A percentile compares a stretch with the other conserved stretches of the same genome.
phyloP scores from a whole-genome alignment of 1,140 invertebrate genomes.

The Sesamia nonagrioides region DNA sequence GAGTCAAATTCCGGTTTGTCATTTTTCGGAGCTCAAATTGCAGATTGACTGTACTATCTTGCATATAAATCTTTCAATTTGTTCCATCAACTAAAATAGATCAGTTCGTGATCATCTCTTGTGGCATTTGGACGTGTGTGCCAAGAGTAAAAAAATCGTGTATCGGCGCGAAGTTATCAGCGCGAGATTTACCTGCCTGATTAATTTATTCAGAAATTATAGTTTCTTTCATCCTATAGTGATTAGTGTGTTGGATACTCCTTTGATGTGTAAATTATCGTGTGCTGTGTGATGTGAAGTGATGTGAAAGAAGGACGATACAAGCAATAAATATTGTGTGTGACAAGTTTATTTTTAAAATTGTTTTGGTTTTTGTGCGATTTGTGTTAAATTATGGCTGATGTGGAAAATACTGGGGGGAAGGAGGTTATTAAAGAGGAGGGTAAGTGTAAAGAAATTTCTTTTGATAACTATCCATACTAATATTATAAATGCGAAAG shows the following conservation, averaged over 20 bases:
- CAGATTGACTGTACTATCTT: no score
- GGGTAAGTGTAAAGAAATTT: no score
- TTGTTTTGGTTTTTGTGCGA: constrained; percentile 41
- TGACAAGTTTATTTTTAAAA: constrained; percentile 52
- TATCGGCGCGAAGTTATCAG: constrained; percentile 64
- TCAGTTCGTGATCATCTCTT: constrained; percentile 72
- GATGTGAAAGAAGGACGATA: constrained; percentile 69
- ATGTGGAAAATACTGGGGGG: constrained; percentile 42
- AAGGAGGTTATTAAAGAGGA: constrained; percentile 21
- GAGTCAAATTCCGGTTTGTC: no score
- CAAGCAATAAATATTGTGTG: constrained; percentile 59
- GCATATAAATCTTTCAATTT: constrained; percentile 72
- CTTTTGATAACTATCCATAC: no score
- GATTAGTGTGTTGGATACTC: background rate
- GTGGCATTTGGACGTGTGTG: constrained; percentile 65
- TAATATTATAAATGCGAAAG: no score
- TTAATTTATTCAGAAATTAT: constrained; percentile 1
- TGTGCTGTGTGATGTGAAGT: constrained; percentile 54
- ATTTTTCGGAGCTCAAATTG: no score
- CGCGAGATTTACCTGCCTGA: background rate
- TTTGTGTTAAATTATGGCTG: constrained; percentile 43
- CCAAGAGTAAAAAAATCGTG: constrained; percentile 59
- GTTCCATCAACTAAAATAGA: constrained; percentile 75
- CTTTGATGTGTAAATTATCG: constrained; percentile 28
- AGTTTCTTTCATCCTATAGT: background rate